Conservation (phyloP, 2,888 invertebrate species). For the Lottia scabra region DNA sequence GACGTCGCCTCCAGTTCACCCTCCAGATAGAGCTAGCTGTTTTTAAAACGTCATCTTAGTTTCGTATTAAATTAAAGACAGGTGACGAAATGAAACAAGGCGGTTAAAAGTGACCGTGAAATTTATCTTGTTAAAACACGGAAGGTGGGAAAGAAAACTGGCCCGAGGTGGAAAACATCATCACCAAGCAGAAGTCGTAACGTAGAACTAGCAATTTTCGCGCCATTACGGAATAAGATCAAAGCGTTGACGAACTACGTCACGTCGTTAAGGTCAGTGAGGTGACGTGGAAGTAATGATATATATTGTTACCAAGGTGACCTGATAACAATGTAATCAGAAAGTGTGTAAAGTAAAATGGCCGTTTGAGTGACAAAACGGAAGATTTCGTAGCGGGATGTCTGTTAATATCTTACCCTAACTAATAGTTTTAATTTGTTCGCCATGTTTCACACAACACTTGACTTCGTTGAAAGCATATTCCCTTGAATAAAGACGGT, state of each 20-base stretch:
- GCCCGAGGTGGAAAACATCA: background rate
- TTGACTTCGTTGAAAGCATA: background rate
- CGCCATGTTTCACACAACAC: background rate
- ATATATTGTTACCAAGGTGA: slow-evolving; percentile 6
- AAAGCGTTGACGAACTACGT: slow-evolving; percentile 14
- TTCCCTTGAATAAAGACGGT: no score
- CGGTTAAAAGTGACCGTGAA: background rate
- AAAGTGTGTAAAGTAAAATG: slow-evolving; percentile 1
- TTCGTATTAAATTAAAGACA: slow-evolving; percentile 3
- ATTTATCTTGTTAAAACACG: slow-evolving; percentile 2
- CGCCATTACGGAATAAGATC: slow-evolving; percentile 2
- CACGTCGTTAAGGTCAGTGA: slow-evolving; percentile 13
- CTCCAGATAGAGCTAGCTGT: no score
- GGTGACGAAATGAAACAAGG: background rate
- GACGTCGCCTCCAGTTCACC: no score
- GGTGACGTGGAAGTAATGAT: slow-evolving; percentile 19
- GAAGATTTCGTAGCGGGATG: background rate
- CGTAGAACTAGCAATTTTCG: background rate
- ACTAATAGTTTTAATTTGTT: background rate
- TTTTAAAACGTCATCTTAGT: background rate
- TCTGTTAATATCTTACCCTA: background rate
- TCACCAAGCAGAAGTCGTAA: background rate
- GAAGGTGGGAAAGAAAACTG: background rate
- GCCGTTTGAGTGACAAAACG: background rate
- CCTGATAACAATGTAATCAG: slow-evolving; percentile 3